These are phyloP conservation scores for Dendropsophus ebraccatus DNA, from an alignment of 2,113 vertebrate species.

Conservation along the genomic window DNA sequence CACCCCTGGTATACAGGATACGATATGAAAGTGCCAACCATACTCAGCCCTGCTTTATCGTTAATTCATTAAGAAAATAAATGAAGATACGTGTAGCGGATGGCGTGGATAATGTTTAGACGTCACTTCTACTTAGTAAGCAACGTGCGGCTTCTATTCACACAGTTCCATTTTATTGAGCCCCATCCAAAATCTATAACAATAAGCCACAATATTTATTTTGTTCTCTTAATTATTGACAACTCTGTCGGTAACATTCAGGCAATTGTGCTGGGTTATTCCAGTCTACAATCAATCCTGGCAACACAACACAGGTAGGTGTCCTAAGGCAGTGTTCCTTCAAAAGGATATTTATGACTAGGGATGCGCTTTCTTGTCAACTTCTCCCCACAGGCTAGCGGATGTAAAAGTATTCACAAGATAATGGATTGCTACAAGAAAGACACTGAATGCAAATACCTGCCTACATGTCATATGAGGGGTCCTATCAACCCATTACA, in stretches of 20 bases:
- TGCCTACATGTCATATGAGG: neutral
- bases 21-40: neutral
- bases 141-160: neutral
- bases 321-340: constrained; percentile 49
- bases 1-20: too few species aligned
- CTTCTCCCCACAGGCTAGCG: constrained; percentile 42
- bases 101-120: neutral
- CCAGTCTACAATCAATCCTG: constrained; percentile 46
- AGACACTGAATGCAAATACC: neutral
- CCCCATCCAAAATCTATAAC: neutral
- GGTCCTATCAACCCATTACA: neutral
- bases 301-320: constrained; percentile 47
- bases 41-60: neutral
- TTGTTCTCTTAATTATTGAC: neutral
- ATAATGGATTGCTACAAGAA: constrained; percentile 33
- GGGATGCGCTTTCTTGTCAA: constrained; percentile 32
- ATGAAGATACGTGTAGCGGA: too few species aligned
- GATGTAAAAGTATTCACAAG: constrained; percentile 43
- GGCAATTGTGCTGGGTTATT: constrained; percentile 18
- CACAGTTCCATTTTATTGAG: neutral
- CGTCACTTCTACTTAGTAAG: neutral
- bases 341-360: constrained; percentile 45
- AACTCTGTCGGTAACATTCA: neutral
- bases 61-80: too few species aligned
- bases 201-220: neutral